These are phyloP conservation scores for Hylaeus volcanicus DNA, from an alignment of 1,140 invertebrate genomes.

Conservation along the genomic window DNA sequence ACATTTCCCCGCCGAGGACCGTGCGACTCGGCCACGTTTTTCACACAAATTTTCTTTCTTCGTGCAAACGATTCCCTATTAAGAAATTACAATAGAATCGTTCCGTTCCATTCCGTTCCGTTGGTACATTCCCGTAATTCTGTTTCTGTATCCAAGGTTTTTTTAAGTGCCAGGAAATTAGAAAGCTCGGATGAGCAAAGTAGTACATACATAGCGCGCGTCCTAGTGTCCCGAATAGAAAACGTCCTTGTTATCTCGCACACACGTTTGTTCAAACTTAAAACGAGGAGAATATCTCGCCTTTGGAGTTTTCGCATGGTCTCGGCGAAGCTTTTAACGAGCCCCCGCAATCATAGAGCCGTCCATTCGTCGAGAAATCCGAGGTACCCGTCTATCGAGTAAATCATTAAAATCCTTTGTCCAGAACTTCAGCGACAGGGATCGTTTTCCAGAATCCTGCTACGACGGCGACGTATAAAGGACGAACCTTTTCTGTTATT, in stretches of 20 bases:
- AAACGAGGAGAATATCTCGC: not conserved
- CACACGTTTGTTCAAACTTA: not conserved
- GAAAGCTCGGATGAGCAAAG: not conserved
- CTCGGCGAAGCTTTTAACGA: constrained; percentile 25
- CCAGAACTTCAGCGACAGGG: not conserved
- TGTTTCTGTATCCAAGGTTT: too few relatives aligned
- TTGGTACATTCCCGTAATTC: too few relatives aligned
- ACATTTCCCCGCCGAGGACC: too few relatives aligned
- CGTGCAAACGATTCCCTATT: too few relatives aligned
- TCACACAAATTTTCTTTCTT: too few relatives aligned
- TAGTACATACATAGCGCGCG: not conserved
- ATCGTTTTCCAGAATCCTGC: not conserved
- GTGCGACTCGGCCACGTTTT: too few relatives aligned
- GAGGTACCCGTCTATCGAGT: constrained; percentile 5
- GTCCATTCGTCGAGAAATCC: not conserved
- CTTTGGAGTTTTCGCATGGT: not conserved
- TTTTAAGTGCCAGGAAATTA: not conserved
- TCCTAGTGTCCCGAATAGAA: not conserved
- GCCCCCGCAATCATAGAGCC: not conserved
- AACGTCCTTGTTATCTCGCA: constrained; percentile 22
- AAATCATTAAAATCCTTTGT: constrained; percentile 46
- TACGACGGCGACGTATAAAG: not conserved
- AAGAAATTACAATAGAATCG: too few relatives aligned
- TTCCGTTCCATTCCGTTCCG: too few relatives aligned
- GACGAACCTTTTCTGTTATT: not conserved